Evolutionary conservation across 2,797 vertebrate species (phyloP).

Genomic region (Myripristis jacobus): DNA sequence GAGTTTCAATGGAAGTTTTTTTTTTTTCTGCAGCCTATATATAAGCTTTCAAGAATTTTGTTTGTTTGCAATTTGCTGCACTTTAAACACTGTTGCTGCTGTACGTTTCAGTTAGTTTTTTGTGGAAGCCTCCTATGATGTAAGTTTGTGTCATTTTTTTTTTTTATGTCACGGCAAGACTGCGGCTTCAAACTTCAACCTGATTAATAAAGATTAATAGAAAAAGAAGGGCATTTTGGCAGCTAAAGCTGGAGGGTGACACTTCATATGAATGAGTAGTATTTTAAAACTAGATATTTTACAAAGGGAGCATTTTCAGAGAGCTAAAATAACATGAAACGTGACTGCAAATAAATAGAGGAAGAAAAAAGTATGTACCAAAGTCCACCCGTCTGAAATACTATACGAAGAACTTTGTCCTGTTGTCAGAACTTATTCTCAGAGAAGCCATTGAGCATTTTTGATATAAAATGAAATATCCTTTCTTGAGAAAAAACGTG

Average conservation of each 20-base stretch:
- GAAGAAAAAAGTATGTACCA: not conserved
- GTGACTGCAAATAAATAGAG: not conserved
- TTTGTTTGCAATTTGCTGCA: not conserved
- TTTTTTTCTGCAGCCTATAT: constrained; percentile 23
- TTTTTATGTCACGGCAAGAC: not conserved
- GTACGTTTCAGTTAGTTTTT: constrained; percentile 42
- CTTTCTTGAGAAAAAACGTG: constrained; percentile 11
- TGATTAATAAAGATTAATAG: too few relatives aligned
- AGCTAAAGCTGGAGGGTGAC: too few relatives aligned
- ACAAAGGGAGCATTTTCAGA: too few relatives aligned
- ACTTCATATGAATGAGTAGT: too few relatives aligned
- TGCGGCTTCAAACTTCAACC: not conserved
- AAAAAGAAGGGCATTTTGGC: too few relatives aligned
- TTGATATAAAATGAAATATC: constrained; percentile 12
- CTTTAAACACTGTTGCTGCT: constrained; percentile 63
- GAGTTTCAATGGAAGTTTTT: constrained; percentile 34
- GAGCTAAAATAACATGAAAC: too few relatives aligned
- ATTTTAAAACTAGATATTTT: too few relatives aligned
- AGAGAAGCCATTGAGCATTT: not conserved
- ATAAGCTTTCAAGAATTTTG: constrained; percentile 29
- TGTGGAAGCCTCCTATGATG: not conserved
- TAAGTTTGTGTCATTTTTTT: not conserved
- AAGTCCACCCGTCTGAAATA: constrained; percentile 1
- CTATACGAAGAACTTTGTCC: constrained; percentile 1
- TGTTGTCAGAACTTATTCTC: constrained; percentile 2